These are phyloP conservation scores for Platyura marginata DNA, from an alignment of 1,140 invertebrate species.

Conservation along the genomic window DNA sequence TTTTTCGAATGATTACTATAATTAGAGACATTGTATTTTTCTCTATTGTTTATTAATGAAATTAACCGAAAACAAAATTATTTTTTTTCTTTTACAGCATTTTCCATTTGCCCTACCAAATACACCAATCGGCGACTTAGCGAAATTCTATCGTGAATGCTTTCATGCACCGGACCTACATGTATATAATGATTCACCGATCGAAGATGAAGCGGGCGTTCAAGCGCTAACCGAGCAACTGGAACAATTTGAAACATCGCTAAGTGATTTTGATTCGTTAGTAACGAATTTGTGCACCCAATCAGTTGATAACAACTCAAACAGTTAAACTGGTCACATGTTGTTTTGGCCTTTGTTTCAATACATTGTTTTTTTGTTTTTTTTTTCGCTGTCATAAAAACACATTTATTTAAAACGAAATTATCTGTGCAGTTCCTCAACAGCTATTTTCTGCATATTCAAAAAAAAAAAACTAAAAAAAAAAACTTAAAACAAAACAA, in stretches of 20 bases:
- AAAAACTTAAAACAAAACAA: too few species aligned
- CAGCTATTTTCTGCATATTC: too few species aligned
- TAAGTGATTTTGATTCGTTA: slow-evolving; percentile 54
- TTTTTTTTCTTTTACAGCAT: slow-evolving; percentile 23
- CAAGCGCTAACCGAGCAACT: slow-evolving; percentile 47
- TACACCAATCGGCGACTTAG: slow-evolving; percentile 38
- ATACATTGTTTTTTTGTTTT: too few species aligned
- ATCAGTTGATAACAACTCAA: slow-evolving; percentile 30
- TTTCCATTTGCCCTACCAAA: slow-evolving; percentile 35
- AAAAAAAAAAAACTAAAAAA: too few species aligned
- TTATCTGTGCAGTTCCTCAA: too few species aligned
- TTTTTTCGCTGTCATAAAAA: too few species aligned
- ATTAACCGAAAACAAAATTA: slow-evolving; percentile 1
- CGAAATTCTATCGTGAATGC: slow-evolving; percentile 60
- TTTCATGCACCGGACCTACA: slow-evolving; percentile 52
- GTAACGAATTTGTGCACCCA: slow-evolving; percentile 39
- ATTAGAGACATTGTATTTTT: too few species aligned
- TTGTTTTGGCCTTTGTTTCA: too few species aligned
- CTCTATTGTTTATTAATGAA: neutral
- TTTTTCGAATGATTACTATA: too few species aligned
- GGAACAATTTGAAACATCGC: slow-evolving; percentile 51
- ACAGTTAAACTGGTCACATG: slow-evolving; percentile 5
- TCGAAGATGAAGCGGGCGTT: slow-evolving; percentile 26
- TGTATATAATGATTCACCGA: slow-evolving; percentile 25
- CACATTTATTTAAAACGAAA: too few species aligned